Evolutionary conservation across 2,113 vertebrate genomes (phyloP), one percentile per base, ranked within the genome.

Genomic region (Albula glossodonta): DNA sequence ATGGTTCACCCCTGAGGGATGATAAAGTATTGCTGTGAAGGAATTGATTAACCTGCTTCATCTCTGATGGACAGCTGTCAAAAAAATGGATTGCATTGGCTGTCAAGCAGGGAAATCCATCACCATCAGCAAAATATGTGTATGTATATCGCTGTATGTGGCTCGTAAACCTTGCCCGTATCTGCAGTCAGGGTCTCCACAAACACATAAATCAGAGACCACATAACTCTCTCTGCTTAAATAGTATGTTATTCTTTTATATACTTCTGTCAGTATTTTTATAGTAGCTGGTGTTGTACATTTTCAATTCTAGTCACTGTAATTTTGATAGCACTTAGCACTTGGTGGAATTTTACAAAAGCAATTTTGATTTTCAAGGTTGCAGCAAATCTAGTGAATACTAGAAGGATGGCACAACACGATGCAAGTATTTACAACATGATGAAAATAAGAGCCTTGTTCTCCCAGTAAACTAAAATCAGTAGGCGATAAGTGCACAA

Each of bases 1-100:
- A 74, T 10, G n/a, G 22, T 74, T 56, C 50, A 74, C 9, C 81
- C 84, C 74, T 15, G 52, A 15, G 84, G 74, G 50, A 51, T 22
- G 60, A 53, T 51, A 74, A 77, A 52, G 53, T 82, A 77, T 31
- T 3, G 81, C 78, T 84, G 82, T 31, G 41, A 51, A 81, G 81
- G 87, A 89, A 90, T 85, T 89, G 88, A 90, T 90, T 87, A 90
- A 8, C 9, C 81, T 52, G 70, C 82, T 80, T 83, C 48, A 22
- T 80, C 15, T 80, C 51, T 91, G 91, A 92, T 81, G 84, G 91
- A 89, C 89, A 90, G 89, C 87, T 88, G 90, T 89, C 88, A 66
- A 50, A 84, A 84, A 89, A 89, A 91, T 86, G 86, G 84, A 91
- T 87, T 81, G 74, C 83, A 77, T 86, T 87, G 51, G 84, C 83